Conservation (phyloP, 2,797 vertebrate species). For the Perodicticus potto region DNA sequence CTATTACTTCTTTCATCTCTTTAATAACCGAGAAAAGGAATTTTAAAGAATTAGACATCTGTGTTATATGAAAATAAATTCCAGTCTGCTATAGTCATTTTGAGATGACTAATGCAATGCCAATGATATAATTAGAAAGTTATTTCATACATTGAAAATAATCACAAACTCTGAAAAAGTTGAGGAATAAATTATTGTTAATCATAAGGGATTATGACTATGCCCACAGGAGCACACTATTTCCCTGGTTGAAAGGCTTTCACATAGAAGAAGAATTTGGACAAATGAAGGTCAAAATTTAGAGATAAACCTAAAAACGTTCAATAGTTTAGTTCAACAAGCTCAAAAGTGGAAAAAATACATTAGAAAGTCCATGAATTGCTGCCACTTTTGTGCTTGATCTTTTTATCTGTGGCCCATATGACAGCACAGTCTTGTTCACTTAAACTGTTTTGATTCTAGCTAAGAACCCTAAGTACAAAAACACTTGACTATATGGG, state of each 20-base stretch:
- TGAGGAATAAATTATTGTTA: conserved; percentile 48
- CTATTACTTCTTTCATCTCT: neutral
- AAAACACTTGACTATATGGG: conserved; percentile 67
- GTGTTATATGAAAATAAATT: conserved; percentile 19
- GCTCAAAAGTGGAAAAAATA: conserved; percentile 43
- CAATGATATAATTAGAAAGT: conserved; percentile 47
- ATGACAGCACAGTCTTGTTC: conserved; percentile 68
- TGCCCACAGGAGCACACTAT: neutral
- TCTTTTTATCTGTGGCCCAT: conserved; percentile 69
- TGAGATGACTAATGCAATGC: conserved; percentile 28
- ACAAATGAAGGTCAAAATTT: conserved; percentile 72
- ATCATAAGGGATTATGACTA: neutral
- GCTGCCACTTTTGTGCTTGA: conserved; percentile 59
- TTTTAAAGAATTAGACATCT: conserved; percentile 54
- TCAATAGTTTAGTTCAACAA: conserved; percentile 71
- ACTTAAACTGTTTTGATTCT: conserved; percentile 69
- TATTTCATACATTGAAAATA: conserved; percentile 41
- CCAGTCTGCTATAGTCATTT: conserved; percentile 2
- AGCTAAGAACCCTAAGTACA: conserved; percentile 59
- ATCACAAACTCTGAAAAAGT: conserved; percentile 47
- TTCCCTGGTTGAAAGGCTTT: conserved; percentile 51
- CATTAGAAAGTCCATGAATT: conserved; percentile 71
- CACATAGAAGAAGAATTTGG: neutral
- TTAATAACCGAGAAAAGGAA: neutral
- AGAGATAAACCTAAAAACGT: conserved; percentile 52